Evolutionary conservation across 2,888 invertebrate species (phyloP), one percentile per base, ranked within the genome.

Genomic region (Marronus borbonicus): DNA sequence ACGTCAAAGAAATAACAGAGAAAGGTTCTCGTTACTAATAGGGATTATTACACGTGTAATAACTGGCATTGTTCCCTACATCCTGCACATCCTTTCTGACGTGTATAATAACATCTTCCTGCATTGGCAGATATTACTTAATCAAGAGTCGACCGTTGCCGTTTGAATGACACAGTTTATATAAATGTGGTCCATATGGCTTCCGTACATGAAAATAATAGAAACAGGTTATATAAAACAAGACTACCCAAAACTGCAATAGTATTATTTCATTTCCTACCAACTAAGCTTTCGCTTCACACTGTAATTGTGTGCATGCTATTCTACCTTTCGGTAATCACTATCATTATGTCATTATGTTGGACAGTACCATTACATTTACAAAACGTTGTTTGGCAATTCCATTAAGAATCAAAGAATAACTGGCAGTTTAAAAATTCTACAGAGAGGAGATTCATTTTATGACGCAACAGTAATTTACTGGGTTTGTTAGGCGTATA

Each of bases 281-380:
- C 2, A 44, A 44, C 44, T 44, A 44, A 44, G 7, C 12, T 44
- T 44, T 44, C 1, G 10, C 44, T 44, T 36, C 31, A 36, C 44
- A 12, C 44, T 12, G 44, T 44, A 44, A 12, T 44, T 44, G 12
- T 44, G 44, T 44, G 44, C 55, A 55, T 55, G 55, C 55, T 55
- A 55, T 55, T 55, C n/a, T 55, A 55, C 55, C n/a, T n/a, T 17
- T 55, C 55, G 14, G 55, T 55, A 55, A 55, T 17, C 55, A 20
- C 55, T 55, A 55, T 55, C 7, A n/a, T 55, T 55, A 55, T 55
- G 8, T 55, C n/a, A 55, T 55, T 55, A 20, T 20, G 55, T 17
- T 55, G n/a, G 20, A 55, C 1, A 20, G 55, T 17, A 17, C 20
- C 2, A 55, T n/a, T 55, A 55, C 7, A 55, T 55, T 55, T n/a